phyloP scores from a whole-genome alignment of 2,888 invertebrate species.

The Plebejus anna region DNA sequence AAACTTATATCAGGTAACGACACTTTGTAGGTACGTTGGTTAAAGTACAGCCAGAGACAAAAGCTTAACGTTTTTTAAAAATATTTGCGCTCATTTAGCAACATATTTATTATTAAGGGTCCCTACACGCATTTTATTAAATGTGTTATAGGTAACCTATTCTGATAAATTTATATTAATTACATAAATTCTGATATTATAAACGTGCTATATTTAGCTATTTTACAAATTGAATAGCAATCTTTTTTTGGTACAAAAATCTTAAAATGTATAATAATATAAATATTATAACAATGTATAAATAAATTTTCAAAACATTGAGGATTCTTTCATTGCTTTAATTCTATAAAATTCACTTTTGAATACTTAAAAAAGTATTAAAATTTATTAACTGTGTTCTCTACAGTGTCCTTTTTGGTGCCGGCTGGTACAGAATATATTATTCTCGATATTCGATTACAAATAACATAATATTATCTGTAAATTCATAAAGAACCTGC shows the following conservation, averaged over 20 bases:
- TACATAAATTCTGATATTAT: not conserved
- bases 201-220: not conserved
- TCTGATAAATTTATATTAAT: not conserved
- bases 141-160: not conserved
- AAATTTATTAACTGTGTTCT: conserved; percentile 11
- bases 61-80: conserved; percentile 32
- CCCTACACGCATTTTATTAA: not conserved
- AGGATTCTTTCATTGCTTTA: not conserved
- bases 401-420: not conserved
- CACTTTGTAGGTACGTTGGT: conserved; percentile 41
- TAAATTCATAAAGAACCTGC: conserved; percentile 37
- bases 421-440: conserved; percentile 23
- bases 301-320: conserved; percentile 9
- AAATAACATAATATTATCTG: conserved; percentile 39
- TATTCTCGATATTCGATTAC: conserved; percentile 40
- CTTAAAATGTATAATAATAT: conserved; percentile 6
- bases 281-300: conserved; percentile 14
- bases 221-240: not conserved
- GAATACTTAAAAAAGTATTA: conserved; percentile 18
- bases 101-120: not conserved
- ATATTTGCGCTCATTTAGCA: conserved; percentile 8
- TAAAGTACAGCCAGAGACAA: conserved; percentile 23
- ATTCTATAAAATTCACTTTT: not conserved
- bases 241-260: conserved; percentile 9
- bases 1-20: conserved; percentile 75